Percentiles rank a stretch among this genome's conserved stretches.
Evolutionary conservation across 2,888 invertebrate species (phyloP).

Genomic region (Cartodere bifasciata): DNA sequence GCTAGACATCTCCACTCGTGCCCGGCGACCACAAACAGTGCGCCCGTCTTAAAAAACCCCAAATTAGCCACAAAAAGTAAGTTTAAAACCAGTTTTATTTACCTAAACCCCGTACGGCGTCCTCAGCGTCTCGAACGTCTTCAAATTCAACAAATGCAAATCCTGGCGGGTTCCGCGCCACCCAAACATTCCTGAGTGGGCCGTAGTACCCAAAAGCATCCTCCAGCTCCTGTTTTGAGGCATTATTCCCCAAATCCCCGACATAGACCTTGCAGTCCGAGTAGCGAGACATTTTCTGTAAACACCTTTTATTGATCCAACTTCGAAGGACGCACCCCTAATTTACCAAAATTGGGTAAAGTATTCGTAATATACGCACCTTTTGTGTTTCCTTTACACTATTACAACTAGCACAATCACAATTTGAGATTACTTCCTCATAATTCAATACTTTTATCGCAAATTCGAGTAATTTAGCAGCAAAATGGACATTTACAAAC

Average conservation of each 20-base stretch:
- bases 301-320: conserved; percentile 10
- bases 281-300: conserved; percentile 55
- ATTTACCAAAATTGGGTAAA: conserved; percentile 1
- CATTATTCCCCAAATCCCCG: conserved; percentile 82
- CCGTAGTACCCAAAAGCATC: conserved; percentile 81
- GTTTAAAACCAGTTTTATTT: conserved; percentile 27
- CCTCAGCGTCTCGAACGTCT: conserved; percentile 79
- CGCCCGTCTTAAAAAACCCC: conserved; percentile 47
- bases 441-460: too few species aligned
- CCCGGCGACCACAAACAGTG: conserved; percentile 78
- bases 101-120: conserved; percentile 73
- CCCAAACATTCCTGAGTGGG: conserved; percentile 83
- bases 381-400: too few species aligned
- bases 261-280: conserved; percentile 89
- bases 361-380: too few species aligned
- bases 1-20: conserved; percentile 85
- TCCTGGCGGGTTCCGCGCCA: conserved; percentile 85
- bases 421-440: too few species aligned
- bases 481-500: too few species aligned
- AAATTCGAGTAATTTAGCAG: too few species aligned
- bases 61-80: conserved; percentile 2
- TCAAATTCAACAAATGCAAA: conserved; percentile 86
- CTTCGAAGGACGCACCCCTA: conserved; percentile 13
- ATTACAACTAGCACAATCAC: too few species aligned
- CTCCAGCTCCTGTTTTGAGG: conserved; percentile 81